Conservation (phyloP, 2,113 vertebrate species). For the Dinomys branickii region DNA sequence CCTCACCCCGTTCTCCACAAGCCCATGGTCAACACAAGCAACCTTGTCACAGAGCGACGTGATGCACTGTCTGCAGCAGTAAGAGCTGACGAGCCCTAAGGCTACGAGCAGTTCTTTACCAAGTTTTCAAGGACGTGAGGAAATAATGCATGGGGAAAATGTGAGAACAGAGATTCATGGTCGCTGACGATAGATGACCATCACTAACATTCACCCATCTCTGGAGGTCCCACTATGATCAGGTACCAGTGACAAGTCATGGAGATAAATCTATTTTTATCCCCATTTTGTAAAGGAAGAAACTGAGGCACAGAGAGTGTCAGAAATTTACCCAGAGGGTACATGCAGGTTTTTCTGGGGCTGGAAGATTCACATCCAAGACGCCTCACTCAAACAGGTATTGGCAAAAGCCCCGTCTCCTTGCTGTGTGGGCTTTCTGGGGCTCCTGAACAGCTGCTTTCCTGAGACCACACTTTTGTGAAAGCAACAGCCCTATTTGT, state of each 20-base stretch:
- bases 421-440: neutral
- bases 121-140: neutral
- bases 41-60: neutral
- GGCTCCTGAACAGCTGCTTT: neutral
- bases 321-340: neutral
- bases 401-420: neutral
- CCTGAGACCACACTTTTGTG: neutral
- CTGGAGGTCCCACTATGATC: neutral
- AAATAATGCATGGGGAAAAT: neutral
- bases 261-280: neutral
- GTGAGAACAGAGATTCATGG: neutral
- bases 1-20: neutral
- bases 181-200: neutral
- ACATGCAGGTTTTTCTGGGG: neutral
- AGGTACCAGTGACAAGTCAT: neutral
- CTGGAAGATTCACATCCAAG: neutral
- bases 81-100: neutral
- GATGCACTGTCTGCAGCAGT: neutral
- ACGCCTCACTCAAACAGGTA: neutral
- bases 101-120: neutral
- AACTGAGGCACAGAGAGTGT: neutral
- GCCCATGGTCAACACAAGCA: rapidly evolving
- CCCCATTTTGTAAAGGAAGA: neutral
- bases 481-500: rapidly evolving
- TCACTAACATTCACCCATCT: neutral